Evolutionary conservation across 2,888 invertebrate species (phyloP), one percentile per base, ranked within the genome.

Genomic region (Ceramica pisi): DNA sequence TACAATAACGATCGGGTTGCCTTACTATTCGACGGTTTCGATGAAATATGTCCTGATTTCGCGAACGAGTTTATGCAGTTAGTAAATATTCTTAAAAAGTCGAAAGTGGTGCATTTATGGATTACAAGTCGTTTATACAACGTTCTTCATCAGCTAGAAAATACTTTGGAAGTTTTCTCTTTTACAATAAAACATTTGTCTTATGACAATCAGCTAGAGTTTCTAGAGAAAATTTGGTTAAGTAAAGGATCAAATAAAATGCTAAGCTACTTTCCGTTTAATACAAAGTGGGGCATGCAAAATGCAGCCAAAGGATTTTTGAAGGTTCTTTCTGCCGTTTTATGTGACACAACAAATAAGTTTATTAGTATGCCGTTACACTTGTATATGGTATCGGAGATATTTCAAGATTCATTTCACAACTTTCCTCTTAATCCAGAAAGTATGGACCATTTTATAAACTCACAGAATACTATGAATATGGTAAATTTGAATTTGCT

Each of bases 11-110:
- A 61, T 14, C 59, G 71, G n/a, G 55, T 84, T 23, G 71, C 31
- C 8, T 26, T 82, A 7, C 38, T 86, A 46, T 75, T 86, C 12
- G 86, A 86, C 51, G 85, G 86, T 46, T 85, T 85, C 73, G 86
- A 86, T 73, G 86, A 86, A 80, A 85, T 86, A 48, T 81, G 80
- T 65, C 86, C 86, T 1, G 78, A 85, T 68, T 86, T 71, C 48
- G 63, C 77, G 9, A 44, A 63, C 35, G 69, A 75, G 35, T 78
- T 79, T 55, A 71, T 81, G 14, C 51, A 80, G 31, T 50, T 86
- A 62, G 61, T 81, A 21, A 60, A 69, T 67, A 46, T 64, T 2
- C 62, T 86, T 3, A 78, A 71, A 35, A 66, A 38, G 1, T 82
- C 80, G 1, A 82, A 71, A 50, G 31, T 77, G 50, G 31, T 64